phyloP scores from a whole-genome alignment of 2,797 vertebrate genomes.

The Sebastes minor region DNA sequence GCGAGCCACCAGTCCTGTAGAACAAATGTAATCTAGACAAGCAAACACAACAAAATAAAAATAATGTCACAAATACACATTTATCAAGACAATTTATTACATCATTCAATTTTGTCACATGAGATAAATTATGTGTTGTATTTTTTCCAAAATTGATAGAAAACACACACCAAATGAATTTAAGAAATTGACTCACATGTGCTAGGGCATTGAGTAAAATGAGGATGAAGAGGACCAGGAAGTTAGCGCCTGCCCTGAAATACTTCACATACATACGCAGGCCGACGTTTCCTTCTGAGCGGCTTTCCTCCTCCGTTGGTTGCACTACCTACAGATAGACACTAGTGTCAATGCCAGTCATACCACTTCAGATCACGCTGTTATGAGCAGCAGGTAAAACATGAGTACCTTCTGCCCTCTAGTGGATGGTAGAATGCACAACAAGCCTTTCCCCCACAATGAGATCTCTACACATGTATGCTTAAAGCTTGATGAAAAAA shows the following conservation, averaged over 20 bases:
- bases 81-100: background rate
- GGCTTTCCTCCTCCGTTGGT: conserved; percentile 83
- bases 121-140: background rate
- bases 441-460: background rate
- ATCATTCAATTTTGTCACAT: background rate
- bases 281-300: conserved; percentile 86
- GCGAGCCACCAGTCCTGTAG: conserved; percentile 96
- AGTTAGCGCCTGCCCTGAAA: conserved; percentile 86
- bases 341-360: conserved; percentile 42
- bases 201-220: conserved; percentile 82
- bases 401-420: conserved; percentile 71
- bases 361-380: conserved; percentile 14
- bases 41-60: background rate
- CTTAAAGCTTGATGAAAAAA: background rate
- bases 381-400: conserved; percentile 7
- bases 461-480: background rate
- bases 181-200: conserved; percentile 80
- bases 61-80: background rate
- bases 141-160: background rate
- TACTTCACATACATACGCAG: conserved; percentile 89
- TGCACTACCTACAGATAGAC: conserved; percentile 75
- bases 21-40: conserved; percentile 84
- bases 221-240: conserved; percentile 82
- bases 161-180: background rate
- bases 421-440: conserved; percentile 47